Base-by-base conservation (phyloP, 92 coral and sea anemone species). In the Phenganax stokvisi region DNA sequence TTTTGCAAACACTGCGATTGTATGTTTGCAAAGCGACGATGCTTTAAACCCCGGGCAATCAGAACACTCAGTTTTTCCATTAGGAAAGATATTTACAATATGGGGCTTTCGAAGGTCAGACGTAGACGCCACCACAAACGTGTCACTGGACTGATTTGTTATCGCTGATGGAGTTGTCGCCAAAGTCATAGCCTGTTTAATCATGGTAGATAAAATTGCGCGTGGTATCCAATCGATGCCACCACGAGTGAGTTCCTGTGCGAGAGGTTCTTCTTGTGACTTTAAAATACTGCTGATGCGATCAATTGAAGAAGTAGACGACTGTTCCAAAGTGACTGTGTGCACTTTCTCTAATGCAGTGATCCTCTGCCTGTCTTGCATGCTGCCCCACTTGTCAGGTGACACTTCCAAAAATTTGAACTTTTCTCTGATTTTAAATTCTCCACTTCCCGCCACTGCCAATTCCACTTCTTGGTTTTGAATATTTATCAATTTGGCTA, bases 401-500 rank as follows among this genome's bases (percentile, higher is more conserved):
- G 81, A 70, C n/a, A 80, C 85, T 51, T 85, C 63, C 9, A 71
- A 74, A 54, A 69, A 59, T 61, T 56, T 83, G 73, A 56, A 85
- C 59, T 71, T 56, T 56, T 79, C 59, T 57, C 83, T 77, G 56
- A 84, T 47, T 28, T 71, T 79, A 52, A 30, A 79, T 51, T 79
- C 60, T 1, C 85, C 85, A 56, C 80, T 62, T 9, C 80, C 75
- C 54, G 72, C 88, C 10, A 60, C 84, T 9, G 88, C 85, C 25
- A 85, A 57, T 66, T 85, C 88, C 71, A 85, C 51, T 9, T 85
- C 88, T 60, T 80, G 81, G 31, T 85, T 80, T 47, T 80, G 88
- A 12, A 61, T 63, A 29, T 85, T 73, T 8, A 85, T 81, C 29
- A 82, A 63, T 63, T 82, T 76, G 55, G 77, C 64, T 9, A 86